Base-by-base conservation (phyloP, 2,888 invertebrate genomes). In the Julus scandinavius region DNA sequence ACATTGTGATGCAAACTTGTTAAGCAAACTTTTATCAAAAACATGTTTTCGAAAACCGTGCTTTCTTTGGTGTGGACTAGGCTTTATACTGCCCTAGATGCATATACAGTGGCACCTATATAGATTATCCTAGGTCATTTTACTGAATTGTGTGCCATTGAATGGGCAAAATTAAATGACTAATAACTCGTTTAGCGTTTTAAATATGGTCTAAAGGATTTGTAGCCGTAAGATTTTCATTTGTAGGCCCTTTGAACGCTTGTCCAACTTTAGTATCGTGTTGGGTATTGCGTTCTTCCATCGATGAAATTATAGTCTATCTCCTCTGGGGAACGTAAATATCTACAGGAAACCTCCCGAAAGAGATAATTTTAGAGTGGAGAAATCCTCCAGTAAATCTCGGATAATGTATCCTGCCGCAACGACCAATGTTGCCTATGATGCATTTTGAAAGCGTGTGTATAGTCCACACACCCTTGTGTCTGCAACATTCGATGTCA, bases 341-440 rank as follows among this genome's bases (percentile, higher is more conserved):
- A 58, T 58, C 58, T 58, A 58, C 58, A 58, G 58, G 58, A 58
- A 58, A 58, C 58, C 58, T 58, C 58, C 58, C 58, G 58, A 58
- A 58, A 15, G 58, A 58, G 58, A 58, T 58, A 58, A 58, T 72
- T 72, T 72, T 72, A 72, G 63, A 72, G 63, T 72, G 63, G 63
- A 72, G 63, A 72, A 72, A 72, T 72, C 63, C 63, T 72, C 20
- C 63, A 72, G 63, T 72, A 72, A 72, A 72, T 72, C 63, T 72
- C 63, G 63, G 63, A 72, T 72, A 72, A 72, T 72, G 63, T 72
- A 72, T 72, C 63, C 63, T 72, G 63, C 58, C 58, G 58, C 17
- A 58, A 58, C n/a, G 58, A 58, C n/a, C 58, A n/a, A n/a, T 20
- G 17, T 17, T 20, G 63, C 20, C 63, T 6, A 9, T 20, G 63